phyloP scores from a whole-genome alignment of 2,888 invertebrate genomes.

The Himalopsyche anomala region DNA sequence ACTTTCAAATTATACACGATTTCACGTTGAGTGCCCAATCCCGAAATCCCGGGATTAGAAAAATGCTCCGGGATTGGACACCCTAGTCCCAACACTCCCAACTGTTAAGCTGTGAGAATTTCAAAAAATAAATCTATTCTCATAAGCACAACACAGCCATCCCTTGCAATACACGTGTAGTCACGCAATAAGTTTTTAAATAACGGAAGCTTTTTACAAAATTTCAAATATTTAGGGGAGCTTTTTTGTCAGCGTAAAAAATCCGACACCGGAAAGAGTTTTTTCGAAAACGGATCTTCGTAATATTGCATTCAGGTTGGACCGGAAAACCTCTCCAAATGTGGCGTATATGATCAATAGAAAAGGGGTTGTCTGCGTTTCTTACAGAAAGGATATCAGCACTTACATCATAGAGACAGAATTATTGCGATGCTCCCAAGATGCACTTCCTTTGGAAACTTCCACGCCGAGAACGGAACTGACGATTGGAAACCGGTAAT shows the following conservation, averaged over 20 bases:
- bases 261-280: conserved; percentile 30
- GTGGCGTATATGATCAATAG: background rate
- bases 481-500: background rate
- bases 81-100: too few species aligned
- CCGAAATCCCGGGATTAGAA: too few species aligned
- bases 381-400: conserved; percentile 23
- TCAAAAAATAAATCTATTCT: background rate
- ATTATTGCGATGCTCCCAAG: conserved; percentile 7
- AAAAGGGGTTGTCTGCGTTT: background rate
- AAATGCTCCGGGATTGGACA: too few species aligned
- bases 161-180: background rate
- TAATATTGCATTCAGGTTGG: conserved; percentile 3
- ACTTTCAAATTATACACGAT: too few species aligned
- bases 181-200: background rate
- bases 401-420: background rate
- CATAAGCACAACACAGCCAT: background rate
- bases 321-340: background rate
- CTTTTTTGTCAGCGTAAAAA: conserved; percentile 11
- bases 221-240: background rate
- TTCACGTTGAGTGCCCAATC: too few species aligned
- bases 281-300: conserved; percentile 26
- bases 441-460: conserved; percentile 4
- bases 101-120: too few species aligned
- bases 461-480: background rate
- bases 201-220: conserved; percentile 18